phyloP scores from a whole-genome alignment of 1,140 invertebrate species.

The Hormaphis cornu region DNA sequence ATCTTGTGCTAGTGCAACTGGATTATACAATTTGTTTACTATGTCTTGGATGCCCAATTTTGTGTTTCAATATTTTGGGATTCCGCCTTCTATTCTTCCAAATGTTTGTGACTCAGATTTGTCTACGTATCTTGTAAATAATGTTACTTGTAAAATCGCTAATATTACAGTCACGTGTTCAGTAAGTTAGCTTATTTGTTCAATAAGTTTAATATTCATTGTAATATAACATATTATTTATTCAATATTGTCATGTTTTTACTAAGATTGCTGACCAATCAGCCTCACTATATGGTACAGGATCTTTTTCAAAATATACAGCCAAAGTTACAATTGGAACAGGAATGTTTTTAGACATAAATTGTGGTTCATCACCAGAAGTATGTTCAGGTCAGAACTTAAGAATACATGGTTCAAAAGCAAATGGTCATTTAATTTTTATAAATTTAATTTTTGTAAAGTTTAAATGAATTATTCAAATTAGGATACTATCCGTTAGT shows the following conservation, averaged over 20 bases:
- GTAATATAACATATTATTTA: neutral
- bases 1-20: slow-evolving; percentile 80
- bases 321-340: slow-evolving; percentile 91
- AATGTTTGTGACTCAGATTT: slow-evolving; percentile 67
- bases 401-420: neutral
- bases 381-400: slow-evolving; percentile 22
- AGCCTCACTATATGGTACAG: slow-evolving; percentile 84
- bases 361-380: slow-evolving; percentile 61
- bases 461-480: neutral
- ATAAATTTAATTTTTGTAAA: neutral
- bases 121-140: neutral
- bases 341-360: slow-evolving; percentile 83
- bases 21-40: slow-evolving; percentile 85
- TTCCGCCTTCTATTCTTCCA: slow-evolving; percentile 69
- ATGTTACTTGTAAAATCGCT: neutral
- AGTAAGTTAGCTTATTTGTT: neutral
- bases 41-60: slow-evolving; percentile 58
- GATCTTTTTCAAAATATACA: slow-evolving; percentile 70
- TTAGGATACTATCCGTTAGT: slow-evolving; percentile 79
- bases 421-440: neutral
- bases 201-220: neutral
- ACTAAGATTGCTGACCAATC: slow-evolving; percentile 65
- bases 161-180: slow-evolving; percentile 11
- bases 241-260: neutral
- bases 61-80: slow-evolving; percentile 55